Conservation (phyloP, 2,113 vertebrate genomes). For the Salvator merianae region DNA sequence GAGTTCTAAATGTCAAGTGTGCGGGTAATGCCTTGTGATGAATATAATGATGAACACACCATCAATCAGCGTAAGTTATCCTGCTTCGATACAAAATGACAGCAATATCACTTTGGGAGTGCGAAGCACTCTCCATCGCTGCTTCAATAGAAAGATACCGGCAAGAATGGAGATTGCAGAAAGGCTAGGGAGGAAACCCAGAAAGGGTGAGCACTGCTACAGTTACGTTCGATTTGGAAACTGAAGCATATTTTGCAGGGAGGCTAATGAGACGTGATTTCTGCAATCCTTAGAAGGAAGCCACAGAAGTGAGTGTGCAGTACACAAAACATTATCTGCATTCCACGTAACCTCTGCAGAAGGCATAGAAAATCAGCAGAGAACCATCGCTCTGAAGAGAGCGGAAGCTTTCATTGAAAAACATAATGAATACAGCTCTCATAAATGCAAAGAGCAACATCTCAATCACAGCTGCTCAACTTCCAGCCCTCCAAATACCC, state of each 20-base stretch:
- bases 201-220: not conserved
- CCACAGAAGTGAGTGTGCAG: not conserved
- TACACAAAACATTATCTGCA: not conserved
- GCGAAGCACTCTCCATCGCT: not conserved
- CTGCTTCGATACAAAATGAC: constrained; percentile 28
- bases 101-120: not conserved
- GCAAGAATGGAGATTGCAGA: constrained; percentile 7
- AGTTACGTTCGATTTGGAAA: not conserved
- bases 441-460: not conserved
- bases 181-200: not conserved
- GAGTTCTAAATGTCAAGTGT: constrained; percentile 74
- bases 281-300: not conserved
- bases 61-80: constrained; percentile 55
- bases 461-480: no score
- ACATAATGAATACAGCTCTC: not conserved
- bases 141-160: constrained; percentile 2
- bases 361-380: not conserved
- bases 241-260: not conserved
- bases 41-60: constrained; percentile 23
- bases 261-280: not conserved
- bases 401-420: not conserved
- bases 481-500: not conserved
- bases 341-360: not conserved
- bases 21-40: constrained; percentile 52
- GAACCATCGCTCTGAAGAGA: not conserved